Percentiles rank a stretch among this genome's conserved stretches.
phyloP scores from a whole-genome alignment of 2,888 invertebrate species.

The Chrysomela aeneicollis region DNA sequence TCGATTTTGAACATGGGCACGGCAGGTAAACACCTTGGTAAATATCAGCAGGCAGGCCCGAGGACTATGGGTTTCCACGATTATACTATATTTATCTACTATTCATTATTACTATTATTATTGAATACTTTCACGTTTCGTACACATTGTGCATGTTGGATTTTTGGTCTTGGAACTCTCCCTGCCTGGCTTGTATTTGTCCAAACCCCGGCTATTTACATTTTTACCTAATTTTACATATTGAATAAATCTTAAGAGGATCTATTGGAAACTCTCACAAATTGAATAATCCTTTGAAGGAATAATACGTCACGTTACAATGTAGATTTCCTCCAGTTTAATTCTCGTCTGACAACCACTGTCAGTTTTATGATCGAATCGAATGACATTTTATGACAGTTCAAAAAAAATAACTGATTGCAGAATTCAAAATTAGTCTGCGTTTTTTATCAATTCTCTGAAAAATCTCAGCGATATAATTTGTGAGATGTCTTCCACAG shows the following conservation, averaged over 20 bases:
- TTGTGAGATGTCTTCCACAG: slow-evolving; percentile 7
- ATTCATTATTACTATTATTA: slow-evolving; percentile 11
- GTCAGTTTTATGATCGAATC: too few relatives aligned
- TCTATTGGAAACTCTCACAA: slow-evolving; percentile 23
- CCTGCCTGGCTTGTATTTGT: slow-evolving; percentile 54
- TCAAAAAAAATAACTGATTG: too few relatives aligned
- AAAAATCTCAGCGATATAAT: too few relatives aligned
- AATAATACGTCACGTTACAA: too few relatives aligned
- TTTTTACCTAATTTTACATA: neutral
- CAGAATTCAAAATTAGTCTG: too few relatives aligned
- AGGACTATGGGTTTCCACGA: slow-evolving; percentile 22
- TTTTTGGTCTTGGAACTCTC: slow-evolving; percentile 28
- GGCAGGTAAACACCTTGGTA: slow-evolving; percentile 97
- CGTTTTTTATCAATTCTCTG: too few relatives aligned
- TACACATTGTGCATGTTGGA: slow-evolving; percentile 35
- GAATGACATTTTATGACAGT: too few relatives aligned
- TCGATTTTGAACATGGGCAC: slow-evolving; percentile 99
- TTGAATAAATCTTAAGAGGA: neutral
- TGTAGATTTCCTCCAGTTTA: too few relatives aligned
- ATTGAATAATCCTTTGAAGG: too few relatives aligned
- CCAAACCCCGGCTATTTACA: slow-evolving; percentile 36
- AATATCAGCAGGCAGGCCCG: slow-evolving; percentile 71
- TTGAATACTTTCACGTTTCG: slow-evolving; percentile 13
- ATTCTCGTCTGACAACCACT: too few relatives aligned
- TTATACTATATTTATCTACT: too few relatives aligned